phyloP scores from a whole-genome alignment of 2,888 invertebrate genomes.

The Stenichneumon culpator region DNA sequence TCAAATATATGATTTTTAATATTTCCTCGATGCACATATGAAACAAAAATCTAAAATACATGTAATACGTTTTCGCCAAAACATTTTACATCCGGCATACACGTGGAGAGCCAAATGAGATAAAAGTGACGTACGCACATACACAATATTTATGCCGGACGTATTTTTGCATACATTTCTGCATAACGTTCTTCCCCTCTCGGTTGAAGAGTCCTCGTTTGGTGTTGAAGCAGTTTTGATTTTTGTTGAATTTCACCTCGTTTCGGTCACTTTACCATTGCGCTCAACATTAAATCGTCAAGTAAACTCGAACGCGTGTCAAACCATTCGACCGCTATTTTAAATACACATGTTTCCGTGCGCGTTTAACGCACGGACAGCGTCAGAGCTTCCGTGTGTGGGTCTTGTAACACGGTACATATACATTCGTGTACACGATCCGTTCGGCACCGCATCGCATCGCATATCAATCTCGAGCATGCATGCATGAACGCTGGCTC shows the following conservation, averaged over 20 bases:
- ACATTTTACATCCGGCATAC: too few relatives aligned
- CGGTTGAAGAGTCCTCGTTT: too few relatives aligned
- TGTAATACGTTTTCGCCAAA: too few relatives aligned
- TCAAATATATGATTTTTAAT: too few relatives aligned
- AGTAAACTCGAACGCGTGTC: not conserved
- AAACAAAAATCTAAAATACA: too few relatives aligned
- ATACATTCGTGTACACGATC: constrained; percentile 54
- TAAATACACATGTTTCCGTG: constrained; percentile 24
- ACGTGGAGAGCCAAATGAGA: too few relatives aligned
- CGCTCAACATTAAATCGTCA: not conserved
- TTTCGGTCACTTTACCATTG: not conserved
- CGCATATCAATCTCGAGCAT: constrained; percentile 67
- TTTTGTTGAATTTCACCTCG: not conserved
- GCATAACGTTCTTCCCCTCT: too few relatives aligned
- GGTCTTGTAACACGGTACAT: constrained; percentile 11
- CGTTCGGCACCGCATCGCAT: constrained; percentile 58
- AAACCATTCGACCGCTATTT: constrained; percentile 14
- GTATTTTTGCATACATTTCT: too few relatives aligned
- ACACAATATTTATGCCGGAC: too few relatives aligned
- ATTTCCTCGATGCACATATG: too few relatives aligned
- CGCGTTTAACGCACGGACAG: constrained; percentile 34
- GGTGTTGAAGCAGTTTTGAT: not conserved
- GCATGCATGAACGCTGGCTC: constrained; percentile 57
- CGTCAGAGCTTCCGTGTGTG: constrained; percentile 10
- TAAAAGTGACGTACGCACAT: too few relatives aligned